Percentiles rank a stretch among this genome's conserved stretches.
phyloP scores from a whole-genome alignment of 2,797 vertebrate genomes.

The Coendou prehensilis region DNA sequence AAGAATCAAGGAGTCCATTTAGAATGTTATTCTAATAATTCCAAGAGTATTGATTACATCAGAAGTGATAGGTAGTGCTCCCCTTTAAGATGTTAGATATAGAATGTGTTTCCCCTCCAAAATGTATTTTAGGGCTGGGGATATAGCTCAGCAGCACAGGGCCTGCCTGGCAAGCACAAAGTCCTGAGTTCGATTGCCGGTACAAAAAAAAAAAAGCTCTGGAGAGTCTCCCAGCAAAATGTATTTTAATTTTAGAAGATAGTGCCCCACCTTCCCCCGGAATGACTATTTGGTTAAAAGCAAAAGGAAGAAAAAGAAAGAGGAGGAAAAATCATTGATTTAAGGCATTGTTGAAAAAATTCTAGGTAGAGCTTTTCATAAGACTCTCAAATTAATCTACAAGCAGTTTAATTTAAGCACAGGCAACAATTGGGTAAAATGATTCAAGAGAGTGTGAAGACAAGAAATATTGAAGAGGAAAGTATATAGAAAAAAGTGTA shows the following conservation, averaged over 20 bases:
- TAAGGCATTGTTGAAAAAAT: neutral
- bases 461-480: neutral
- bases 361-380: neutral
- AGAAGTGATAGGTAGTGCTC: neutral
- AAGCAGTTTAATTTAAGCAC: neutral
- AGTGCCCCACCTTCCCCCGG: accelerated
- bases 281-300: neutral
- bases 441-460: neutral
- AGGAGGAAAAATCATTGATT: neutral
- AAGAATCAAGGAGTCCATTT: neutral
- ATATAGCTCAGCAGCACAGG: too few species aligned
- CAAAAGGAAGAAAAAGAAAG: neutral
- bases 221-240: neutral
- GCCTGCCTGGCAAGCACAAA: too few species aligned
- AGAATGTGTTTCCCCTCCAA: neutral
- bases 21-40: neutral
- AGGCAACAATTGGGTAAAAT: neutral
- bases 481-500: neutral
- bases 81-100: neutral
- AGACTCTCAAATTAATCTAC: neutral
- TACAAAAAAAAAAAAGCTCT: too few species aligned
- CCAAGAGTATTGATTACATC: neutral
- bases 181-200: too few species aligned
- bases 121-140: neutral
- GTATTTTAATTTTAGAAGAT: neutral